Percentiles rank a stretch among this genome's conserved stretches.
phyloP scores from a whole-genome alignment of 2,797 vertebrate species.

The Halcyon leucocephala region DNA sequence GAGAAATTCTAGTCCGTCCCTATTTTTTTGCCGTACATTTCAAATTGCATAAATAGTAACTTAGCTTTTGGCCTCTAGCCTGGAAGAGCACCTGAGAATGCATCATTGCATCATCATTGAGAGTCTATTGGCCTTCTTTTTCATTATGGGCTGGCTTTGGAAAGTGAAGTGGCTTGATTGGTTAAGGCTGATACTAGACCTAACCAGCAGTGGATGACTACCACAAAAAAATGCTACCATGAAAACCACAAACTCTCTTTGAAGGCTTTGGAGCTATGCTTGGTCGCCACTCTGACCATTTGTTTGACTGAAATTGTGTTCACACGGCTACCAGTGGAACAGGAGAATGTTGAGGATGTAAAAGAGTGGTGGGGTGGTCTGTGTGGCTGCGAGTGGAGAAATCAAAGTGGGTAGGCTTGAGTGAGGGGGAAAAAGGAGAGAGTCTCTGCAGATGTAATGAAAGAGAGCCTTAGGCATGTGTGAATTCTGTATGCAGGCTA shows the following conservation, averaged over 20 bases:
- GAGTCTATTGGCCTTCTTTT: neutral
- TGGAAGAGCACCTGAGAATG: conserved; percentile 38
- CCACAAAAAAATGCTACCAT: conserved; percentile 10
- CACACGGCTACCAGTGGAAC: neutral
- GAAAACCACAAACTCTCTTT: conserved; percentile 42
- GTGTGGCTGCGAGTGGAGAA: neutral
- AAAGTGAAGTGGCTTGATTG: conserved; percentile 37
- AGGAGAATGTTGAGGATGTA: neutral
- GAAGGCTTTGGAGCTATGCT: conserved; percentile 8
- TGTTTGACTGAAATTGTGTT: neutral
- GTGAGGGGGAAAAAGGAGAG: neutral
- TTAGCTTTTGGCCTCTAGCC: neutral
- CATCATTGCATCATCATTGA: neutral
- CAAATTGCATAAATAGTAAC: conserved; percentile 24
- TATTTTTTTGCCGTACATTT: conserved; percentile 48
- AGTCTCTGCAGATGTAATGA: neutral
- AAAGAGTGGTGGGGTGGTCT: neutral
- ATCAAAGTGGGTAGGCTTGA: neutral
- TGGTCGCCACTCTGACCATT: neutral
- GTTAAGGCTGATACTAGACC: conserved; percentile 19
- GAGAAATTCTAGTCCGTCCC: conserved; percentile 2
- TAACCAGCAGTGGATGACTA: neutral
- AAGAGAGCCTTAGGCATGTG: neutral
- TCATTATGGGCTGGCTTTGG: conserved; percentile 32
- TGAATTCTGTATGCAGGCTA: neutral